Base-by-base conservation (phyloP, 2,888 invertebrate species). In the Mythimna pallens region DNA sequence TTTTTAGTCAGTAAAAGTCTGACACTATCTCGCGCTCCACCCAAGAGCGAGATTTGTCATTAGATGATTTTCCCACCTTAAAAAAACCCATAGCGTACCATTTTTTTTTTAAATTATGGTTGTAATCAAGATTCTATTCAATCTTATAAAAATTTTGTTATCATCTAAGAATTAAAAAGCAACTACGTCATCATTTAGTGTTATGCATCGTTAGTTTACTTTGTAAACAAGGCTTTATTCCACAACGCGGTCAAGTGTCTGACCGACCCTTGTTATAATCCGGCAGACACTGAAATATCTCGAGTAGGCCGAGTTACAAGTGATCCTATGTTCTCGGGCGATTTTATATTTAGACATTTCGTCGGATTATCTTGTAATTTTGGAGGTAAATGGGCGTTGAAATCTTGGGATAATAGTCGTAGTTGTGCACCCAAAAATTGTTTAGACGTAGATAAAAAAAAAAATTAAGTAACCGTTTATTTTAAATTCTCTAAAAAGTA, bases 261-360 rank as follows among this genome's bases (percentile, higher is more conserved):
- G 68, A 86, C 83, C 77, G 76, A 87, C 89, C 88, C 90, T 88
- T 89, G 89, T 89, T 88, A 89, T 88, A 89, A 89, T 88, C 87
- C 77, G 76, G 70, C 81, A 84, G 89, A 84, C 86, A 83, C 76
- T 86, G 86, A 84, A 84, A 85, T 87, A 86, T 86, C 86, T 90
- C 86, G 72, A 89, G 90, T 73, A 74, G 55, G 64, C 74, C 74
- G 78, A 74, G 78, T 73, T 83, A 78, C 71, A 72, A 83, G 79
- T 68, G 78, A 83, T 68, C 69, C 61, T 65, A 82, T 40, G 47
- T 58, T 67, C 64, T n/a, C 7, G 50, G 34, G 59, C 47, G 30
- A 65, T 83, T 70, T 76, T 80, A 64, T 71, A 69, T 71, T 70
- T 20, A 68, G 25, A 80, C 57, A 64, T 50, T 55, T 43, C 54